A percentile compares a stretch with the other conserved stretches of the same genome.
Evolutionary conservation across 2,888 invertebrate genomes (phyloP).

Genomic region (Timema cristinae): DNA sequence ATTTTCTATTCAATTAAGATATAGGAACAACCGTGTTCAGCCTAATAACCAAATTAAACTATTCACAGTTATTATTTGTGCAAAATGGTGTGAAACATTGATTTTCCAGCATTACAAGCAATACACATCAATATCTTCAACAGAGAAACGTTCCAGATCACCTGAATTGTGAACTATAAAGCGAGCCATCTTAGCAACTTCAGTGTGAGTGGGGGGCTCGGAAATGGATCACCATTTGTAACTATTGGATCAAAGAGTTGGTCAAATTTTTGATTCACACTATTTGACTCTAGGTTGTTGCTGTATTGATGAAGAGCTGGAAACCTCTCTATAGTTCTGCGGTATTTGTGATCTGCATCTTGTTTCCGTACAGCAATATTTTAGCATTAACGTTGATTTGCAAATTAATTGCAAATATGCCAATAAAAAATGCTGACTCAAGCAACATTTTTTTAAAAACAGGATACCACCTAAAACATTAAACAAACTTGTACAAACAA

Average conservation of each 20-base stretch:
- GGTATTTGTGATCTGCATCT: constrained; percentile 5
- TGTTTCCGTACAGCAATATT: not conserved
- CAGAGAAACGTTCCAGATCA: not conserved
- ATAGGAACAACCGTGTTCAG: no score
- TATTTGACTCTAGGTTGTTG: not conserved
- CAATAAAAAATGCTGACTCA: no score
- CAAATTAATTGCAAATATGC: no score
- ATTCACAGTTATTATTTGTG: no score
- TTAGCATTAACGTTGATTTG: not conserved
- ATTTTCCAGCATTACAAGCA: no score
- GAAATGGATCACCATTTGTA: not conserved
- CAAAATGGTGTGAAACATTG: no score
- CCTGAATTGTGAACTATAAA: constrained; percentile 59
- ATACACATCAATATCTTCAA: no score
- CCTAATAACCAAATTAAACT: no score
- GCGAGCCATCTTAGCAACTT: constrained; percentile 66
- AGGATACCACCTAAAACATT: no score
- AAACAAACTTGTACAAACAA: no score
- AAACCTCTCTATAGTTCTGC: not conserved
- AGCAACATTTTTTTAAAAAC: no score
- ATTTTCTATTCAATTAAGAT: no score
- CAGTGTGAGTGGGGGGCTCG: constrained; percentile 57
- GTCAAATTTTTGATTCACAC: not conserved
- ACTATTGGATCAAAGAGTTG: not conserved
- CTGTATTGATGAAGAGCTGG: not conserved